phyloP scores from a whole-genome alignment of 2,797 vertebrate genomes.

The Astyanax mexicanus region DNA sequence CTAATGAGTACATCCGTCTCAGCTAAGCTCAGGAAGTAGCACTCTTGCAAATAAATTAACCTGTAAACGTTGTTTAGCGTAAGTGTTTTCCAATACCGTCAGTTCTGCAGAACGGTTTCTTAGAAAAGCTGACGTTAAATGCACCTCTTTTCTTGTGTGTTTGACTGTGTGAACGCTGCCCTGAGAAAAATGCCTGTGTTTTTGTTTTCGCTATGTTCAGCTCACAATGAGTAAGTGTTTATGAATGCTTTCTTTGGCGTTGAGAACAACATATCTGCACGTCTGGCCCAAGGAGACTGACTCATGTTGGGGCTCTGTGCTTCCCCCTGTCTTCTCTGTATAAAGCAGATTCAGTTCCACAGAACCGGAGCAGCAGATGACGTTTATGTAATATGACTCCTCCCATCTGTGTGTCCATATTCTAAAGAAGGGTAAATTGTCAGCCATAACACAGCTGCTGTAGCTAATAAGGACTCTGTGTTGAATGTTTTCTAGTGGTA shows the following conservation, averaged over 20 bases:
- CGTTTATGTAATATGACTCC: slow-evolving; percentile 53
- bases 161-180: not conserved
- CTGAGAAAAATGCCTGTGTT: slow-evolving; percentile 9
- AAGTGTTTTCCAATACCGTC: slow-evolving; percentile 37
- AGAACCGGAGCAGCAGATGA: slow-evolving; percentile 48
- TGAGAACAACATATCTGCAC: slow-evolving; percentile 30
- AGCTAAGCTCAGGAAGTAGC: slow-evolving; percentile 10
- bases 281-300: slow-evolving; percentile 47
- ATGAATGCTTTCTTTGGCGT: slow-evolving; percentile 38
- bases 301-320: slow-evolving; percentile 38
- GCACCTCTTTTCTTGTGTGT: not conserved
- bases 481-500: not conserved
- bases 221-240: slow-evolving; percentile 43
- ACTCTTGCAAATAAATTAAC: slow-evolving; percentile 29
- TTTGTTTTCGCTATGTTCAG: slow-evolving; percentile 10
- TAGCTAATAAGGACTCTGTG: not conserved
- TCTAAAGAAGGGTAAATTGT: slow-evolving; percentile 1
- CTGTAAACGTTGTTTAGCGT: slow-evolving; percentile 14
- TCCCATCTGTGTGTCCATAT: slow-evolving; percentile 29
- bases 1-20: slow-evolving; percentile 27
- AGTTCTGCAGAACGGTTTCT: slow-evolving; percentile 3
- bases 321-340: slow-evolving; percentile 41
- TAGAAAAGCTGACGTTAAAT: slow-evolving; percentile 18
- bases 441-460: not conserved
- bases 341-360: slow-evolving; percentile 50